These are phyloP conservation scores for Scaptomyza tumidula DNA, from an alignment of 2,888 invertebrate species.

Conservation along the genomic window DNA sequence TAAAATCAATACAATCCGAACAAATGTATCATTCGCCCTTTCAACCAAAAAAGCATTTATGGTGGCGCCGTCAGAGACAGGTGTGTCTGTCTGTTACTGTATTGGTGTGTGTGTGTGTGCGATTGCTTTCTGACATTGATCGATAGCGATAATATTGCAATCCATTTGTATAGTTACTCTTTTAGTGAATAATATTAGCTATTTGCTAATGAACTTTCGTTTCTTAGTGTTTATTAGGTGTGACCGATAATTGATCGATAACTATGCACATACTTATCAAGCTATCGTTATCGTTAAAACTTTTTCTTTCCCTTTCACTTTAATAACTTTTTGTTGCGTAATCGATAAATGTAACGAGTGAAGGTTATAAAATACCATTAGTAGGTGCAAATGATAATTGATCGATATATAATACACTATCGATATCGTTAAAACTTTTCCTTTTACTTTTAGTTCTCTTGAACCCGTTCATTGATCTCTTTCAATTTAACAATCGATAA, in stretches of 20 bases:
- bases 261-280: no score
- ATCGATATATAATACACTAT: no score
- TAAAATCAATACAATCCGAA: constrained; percentile 74
- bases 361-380: no score
- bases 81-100: constrained; percentile 12
- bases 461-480: no score
- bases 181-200: not conserved
- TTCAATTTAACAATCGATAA: no score
- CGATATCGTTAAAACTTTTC: no score
- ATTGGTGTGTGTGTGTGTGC: not conserved
- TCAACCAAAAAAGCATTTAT: constrained; percentile 41
- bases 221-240: not conserved
- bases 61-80: constrained; percentile 58
- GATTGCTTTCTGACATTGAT: constrained; percentile 39
- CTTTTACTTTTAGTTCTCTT: no score
- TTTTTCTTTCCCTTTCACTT: no score
- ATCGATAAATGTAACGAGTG: constrained; percentile 35
- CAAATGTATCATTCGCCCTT: constrained; percentile 71
- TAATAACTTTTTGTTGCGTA: no score
- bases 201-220: not conserved
- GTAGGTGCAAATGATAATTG: no score
- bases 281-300: no score
- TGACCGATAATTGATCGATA: not conserved
- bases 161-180: constrained; percentile 15
- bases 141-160: constrained; percentile 41